phyloP scores from a whole-genome alignment of 2,113 vertebrate genomes.

The Stictonetta naevosa region DNA sequence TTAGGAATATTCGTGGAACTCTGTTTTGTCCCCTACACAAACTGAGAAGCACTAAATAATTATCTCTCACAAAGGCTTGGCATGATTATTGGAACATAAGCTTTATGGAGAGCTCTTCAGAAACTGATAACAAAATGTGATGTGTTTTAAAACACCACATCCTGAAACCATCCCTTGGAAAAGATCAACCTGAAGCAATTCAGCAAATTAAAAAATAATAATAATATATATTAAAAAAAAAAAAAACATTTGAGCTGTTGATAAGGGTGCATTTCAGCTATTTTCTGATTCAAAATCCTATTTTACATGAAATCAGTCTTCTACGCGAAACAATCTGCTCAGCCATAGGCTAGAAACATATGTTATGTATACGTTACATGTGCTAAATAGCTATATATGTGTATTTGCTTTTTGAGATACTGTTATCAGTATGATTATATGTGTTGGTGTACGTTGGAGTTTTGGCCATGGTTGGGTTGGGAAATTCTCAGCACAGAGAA shows the following conservation, averaged over 20 bases:
- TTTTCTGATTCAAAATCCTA: background rate
- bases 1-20: background rate
- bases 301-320: background rate
- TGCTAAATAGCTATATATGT: background rate
- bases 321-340: background rate
- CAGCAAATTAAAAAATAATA: background rate
- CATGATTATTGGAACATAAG: background rate
- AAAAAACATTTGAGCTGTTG: background rate
- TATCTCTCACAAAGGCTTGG: background rate
- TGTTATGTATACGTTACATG: background rate
- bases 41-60: background rate
- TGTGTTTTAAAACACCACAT: background rate
- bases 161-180: background rate
- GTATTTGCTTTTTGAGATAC: background rate
- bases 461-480: background rate
- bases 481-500: background rate
- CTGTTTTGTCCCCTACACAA: background rate
- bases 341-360: too few relatives aligned
- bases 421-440: background rate
- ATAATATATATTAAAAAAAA: background rate
- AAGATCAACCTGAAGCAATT: background rate
- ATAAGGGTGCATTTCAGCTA: background rate
- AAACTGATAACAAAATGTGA: background rate
- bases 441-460: background rate
- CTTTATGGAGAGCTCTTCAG: background rate